Conservation (phyloP, 2,888 invertebrate genomes). For the Plutella xylostella region DNA sequence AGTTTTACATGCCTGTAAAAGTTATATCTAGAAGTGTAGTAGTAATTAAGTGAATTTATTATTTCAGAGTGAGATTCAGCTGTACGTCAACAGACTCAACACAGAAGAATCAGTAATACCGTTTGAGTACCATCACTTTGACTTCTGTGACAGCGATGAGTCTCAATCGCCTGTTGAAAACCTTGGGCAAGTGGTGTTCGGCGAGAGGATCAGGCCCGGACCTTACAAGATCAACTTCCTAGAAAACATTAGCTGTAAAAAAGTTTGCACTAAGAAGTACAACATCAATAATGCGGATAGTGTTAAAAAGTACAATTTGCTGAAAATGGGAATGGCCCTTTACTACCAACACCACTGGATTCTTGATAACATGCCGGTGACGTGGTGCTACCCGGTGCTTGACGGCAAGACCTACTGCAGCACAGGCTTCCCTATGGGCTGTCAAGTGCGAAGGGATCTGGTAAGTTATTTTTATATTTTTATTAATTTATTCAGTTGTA, state of each 20-base stretch:
- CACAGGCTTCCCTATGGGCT: constrained; percentile 98
- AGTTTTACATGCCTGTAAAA: not conserved
- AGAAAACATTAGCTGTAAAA: constrained; percentile 74
- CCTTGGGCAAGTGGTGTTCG: constrained; percentile 98
- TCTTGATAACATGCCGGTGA: constrained; percentile 98
- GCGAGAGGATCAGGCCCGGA: constrained; percentile 97
- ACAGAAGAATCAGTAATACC: constrained; percentile 98
- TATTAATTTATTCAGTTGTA: no score
- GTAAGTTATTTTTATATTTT: constrained; percentile 29
- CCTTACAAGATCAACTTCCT: constrained; percentile 90
- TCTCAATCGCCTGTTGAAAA: constrained; percentile 94
- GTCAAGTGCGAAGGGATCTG: constrained; percentile 77
- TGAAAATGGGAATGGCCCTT: constrained; percentile 92
- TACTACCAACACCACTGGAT: constrained; percentile 99
- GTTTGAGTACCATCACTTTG: constrained; percentile 98
- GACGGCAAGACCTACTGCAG: constrained; percentile 86
- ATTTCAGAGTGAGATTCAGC: constrained; percentile 86
- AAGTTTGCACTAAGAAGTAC: constrained; percentile 78
- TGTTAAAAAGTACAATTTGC: constrained; percentile 78
- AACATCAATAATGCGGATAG: constrained; percentile 72
- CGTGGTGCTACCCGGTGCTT: constrained; percentile 92
- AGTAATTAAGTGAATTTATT: not conserved
- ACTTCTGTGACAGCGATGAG: constrained; percentile 87
- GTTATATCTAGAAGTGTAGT: no score
- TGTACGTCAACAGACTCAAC: constrained; percentile 96